Evolutionary conservation across 2,888 invertebrate species (phyloP).

Genomic region (Epinotia demarniana): DNA sequence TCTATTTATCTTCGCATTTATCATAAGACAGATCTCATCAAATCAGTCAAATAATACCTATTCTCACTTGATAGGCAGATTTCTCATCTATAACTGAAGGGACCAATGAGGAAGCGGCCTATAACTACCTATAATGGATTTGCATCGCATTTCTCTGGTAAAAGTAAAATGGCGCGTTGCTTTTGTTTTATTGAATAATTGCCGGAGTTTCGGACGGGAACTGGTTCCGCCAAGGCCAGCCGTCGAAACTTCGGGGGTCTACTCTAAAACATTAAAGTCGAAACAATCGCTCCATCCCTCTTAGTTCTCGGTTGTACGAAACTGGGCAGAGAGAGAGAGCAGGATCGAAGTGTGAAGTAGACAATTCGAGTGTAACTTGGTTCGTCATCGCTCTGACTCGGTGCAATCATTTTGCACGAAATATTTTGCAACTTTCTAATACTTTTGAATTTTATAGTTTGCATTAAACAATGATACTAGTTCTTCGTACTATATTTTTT

Average conservation of each 20-base stretch:
- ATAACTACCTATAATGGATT: constrained; percentile 70
- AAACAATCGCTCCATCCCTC: constrained; percentile 21
- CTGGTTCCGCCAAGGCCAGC: constrained; percentile 83
- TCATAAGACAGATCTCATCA: not conserved
- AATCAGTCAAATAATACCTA: not conserved
- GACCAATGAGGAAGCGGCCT: not conserved
- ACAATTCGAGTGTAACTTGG: not conserved
- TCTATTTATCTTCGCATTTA: not conserved
- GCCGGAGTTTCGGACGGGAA: constrained; percentile 82
- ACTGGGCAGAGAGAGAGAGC: constrained; percentile 17
- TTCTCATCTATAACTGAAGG: not conserved
- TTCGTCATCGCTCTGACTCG: constrained; percentile 14
- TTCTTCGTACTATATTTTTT: not conserved
- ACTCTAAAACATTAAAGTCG: constrained; percentile 11
- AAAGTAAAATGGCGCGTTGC: constrained; percentile 77
- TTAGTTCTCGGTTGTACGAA: not conserved
- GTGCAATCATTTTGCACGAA: constrained; percentile 16
- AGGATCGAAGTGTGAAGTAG: not conserved
- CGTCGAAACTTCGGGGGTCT: constrained; percentile 71
- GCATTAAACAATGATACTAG: not conserved
- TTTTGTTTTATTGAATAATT: constrained; percentile 85
- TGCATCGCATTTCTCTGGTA: constrained; percentile 70
- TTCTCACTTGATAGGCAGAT: not conserved
- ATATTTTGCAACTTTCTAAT: constrained; percentile 9
- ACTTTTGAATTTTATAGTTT: not conserved